phyloP scores from a whole-genome alignment of 2,113 vertebrate genomes.

The Felis catus region DNA sequence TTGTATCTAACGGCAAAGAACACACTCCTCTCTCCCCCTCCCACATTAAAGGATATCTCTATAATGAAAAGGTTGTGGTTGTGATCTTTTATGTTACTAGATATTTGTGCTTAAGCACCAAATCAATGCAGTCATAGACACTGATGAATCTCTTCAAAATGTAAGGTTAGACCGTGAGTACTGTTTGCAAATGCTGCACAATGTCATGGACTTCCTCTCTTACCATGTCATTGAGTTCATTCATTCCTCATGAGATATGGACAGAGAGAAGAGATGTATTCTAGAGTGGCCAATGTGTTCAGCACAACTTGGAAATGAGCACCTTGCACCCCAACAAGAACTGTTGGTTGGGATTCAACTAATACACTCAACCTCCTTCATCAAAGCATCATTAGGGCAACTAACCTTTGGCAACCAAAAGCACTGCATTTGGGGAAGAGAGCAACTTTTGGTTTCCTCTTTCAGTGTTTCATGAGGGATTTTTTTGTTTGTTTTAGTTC shows the following conservation, averaged over 20 bases:
- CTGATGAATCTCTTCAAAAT: neutral
- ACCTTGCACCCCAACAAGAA: neutral
- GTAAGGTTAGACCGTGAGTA: neutral
- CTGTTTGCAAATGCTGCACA: neutral
- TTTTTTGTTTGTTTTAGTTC: neutral
- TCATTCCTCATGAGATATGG: neutral
- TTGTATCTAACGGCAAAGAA: neutral
- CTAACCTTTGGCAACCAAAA: neutral
- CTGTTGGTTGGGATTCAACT: neutral
- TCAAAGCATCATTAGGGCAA: neutral
- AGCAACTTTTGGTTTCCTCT: slow-evolving; percentile 33
- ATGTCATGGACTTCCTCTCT: neutral
- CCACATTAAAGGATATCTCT: neutral
- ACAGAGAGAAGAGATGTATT: neutral
- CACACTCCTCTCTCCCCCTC: neutral
- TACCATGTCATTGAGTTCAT: neutral
- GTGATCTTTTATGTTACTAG: neutral
- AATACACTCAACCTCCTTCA: neutral
- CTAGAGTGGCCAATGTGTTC: accelerated
- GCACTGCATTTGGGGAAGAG: slow-evolving; percentile 15
- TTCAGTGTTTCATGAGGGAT: neutral
- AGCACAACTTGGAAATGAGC: neutral
- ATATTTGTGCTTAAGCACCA: neutral
- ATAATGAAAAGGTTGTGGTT: neutral
- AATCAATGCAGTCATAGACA: neutral